Evolutionary conservation across 2,888 invertebrate species (phyloP).

Genomic region (Agelastica alni): DNA sequence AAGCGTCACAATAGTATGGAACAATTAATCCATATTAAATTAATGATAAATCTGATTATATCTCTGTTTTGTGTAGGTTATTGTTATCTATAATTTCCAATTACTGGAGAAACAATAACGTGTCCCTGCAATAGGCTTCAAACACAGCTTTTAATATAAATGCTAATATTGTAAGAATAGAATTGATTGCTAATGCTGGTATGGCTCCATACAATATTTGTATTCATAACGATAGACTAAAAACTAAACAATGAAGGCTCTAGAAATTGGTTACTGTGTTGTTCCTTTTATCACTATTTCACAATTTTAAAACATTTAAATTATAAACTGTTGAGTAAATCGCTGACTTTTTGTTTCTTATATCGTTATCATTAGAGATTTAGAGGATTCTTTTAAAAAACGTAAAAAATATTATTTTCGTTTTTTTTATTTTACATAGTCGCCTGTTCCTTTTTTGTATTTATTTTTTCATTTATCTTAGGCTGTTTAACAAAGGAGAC

Average conservation of each 20-base stretch:
- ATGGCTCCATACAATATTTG: conserved; percentile 18
- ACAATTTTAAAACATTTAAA: too few species aligned
- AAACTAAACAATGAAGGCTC: conserved; percentile 11
- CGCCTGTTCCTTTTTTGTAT: too few species aligned
- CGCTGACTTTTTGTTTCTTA: too few species aligned
- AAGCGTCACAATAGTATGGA: conserved; percentile 15
- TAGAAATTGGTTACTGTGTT: conserved; percentile 17
- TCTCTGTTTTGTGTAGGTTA: conserved; percentile 30
- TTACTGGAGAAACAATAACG: conserved; percentile 31
- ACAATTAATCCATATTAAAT: conserved; percentile 23
- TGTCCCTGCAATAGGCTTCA: conserved; percentile 21
- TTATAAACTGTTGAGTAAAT: too few species aligned
- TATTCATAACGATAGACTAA: conserved; percentile 18
- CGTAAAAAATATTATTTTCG: too few species aligned
- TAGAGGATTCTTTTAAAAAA: too few species aligned
- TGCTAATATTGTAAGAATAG: conserved; percentile 31
- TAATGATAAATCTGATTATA: conserved; percentile 27
- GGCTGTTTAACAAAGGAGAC: too few species aligned
- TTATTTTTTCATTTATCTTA: too few species aligned
- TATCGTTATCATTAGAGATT: too few species aligned
- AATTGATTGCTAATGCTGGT: conserved; percentile 22
- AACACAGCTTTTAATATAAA: conserved; percentile 24
- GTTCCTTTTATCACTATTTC: conserved; percentile 9
- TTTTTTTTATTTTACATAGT: too few species aligned
- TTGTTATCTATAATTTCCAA: conserved; percentile 32